Conservation (phyloP, 2,797 vertebrate genomes). For the Acanthis flammea region DNA sequence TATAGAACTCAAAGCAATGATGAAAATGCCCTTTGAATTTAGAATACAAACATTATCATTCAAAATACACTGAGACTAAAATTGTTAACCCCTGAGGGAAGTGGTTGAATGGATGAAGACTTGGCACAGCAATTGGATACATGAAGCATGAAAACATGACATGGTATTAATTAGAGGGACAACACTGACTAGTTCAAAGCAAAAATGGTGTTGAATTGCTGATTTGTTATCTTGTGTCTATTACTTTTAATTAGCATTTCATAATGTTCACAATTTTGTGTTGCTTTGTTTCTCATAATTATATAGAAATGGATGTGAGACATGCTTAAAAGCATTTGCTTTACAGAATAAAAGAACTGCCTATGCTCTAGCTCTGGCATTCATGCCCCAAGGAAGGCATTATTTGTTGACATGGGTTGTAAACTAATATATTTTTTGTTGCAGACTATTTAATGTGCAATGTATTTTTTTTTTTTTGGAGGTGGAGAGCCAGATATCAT, state of each 20-base stretch:
- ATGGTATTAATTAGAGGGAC: slow-evolving; percentile 72
- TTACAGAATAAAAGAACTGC: not conserved
- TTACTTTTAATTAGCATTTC: slow-evolving; percentile 56
- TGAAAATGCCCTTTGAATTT: slow-evolving; percentile 8
- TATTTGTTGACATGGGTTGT: slow-evolving; percentile 5
- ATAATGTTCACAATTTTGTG: slow-evolving; percentile 3
- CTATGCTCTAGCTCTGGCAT: not conserved
- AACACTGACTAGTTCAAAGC: slow-evolving; percentile 46
- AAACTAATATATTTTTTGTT: slow-evolving; percentile 29
- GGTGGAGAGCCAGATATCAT: not conserved
- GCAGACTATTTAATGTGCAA: slow-evolving; percentile 17
- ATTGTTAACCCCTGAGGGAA: slow-evolving; percentile 59
- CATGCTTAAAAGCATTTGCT: slow-evolving; percentile 16
- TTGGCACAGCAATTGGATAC: slow-evolving; percentile 18
- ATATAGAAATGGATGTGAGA: not conserved
- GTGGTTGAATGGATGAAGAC: slow-evolving; percentile 49
- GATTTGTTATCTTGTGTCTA: slow-evolving; percentile 47
- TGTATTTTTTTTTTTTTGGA: not conserved
- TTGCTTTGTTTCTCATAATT: slow-evolving; percentile 32
- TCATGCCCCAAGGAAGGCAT: slow-evolving; percentile 13
- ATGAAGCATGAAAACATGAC: slow-evolving; percentile 64
- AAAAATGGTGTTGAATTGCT: slow-evolving; percentile 52
- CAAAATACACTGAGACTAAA: slow-evolving; percentile 48
- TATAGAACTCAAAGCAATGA: not conserved
- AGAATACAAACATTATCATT: not conserved